These are phyloP conservation scores for Pseudomyrmex cubaensis DNA, from an alignment of 1,140 invertebrate species.

Conservation along the genomic window DNA sequence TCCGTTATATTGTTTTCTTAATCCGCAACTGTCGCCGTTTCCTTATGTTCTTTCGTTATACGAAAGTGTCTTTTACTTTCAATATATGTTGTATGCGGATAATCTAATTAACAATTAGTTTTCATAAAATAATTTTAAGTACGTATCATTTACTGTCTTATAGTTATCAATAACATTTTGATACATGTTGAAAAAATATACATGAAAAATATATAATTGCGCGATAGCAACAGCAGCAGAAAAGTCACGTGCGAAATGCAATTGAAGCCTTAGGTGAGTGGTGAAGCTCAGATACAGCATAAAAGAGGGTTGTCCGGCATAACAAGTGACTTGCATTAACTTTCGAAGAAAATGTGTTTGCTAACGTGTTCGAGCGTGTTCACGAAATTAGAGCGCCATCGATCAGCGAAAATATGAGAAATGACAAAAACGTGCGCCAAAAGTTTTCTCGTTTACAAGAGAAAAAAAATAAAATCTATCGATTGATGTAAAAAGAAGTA, in stretches of 20 bases:
- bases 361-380: background rate
- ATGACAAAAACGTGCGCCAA: slow-evolving; percentile 1
- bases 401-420: slow-evolving; percentile 3
- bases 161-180: background rate
- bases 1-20: background rate
- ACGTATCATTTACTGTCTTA: background rate
- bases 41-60: background rate
- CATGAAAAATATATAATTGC: slow-evolving; percentile 1
- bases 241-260: slow-evolving; percentile 42
- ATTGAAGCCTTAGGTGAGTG: slow-evolving; percentile 75
- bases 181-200: background rate
- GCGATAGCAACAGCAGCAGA: background rate
- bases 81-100: background rate
- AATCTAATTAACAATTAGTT: too few species aligned
- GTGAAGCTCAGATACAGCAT: slow-evolving; percentile 67
- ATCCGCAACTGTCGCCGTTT: background rate
- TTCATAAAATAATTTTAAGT: too few species aligned
- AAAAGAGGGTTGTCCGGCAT: slow-evolving; percentile 2
- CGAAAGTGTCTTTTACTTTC: background rate
- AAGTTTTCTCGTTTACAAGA: background rate
- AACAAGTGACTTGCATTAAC: slow-evolving; percentile 18
- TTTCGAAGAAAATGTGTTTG: slow-evolving; percentile 12
- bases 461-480: background rate
- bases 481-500: background rate
- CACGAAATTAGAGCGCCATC: slow-evolving; percentile 1